Evolutionary conservation across 1,140 invertebrate genomes (phyloP), one percentile per base, ranked within the genome.

Genomic region (Leptinotarsa lineolata): DNA sequence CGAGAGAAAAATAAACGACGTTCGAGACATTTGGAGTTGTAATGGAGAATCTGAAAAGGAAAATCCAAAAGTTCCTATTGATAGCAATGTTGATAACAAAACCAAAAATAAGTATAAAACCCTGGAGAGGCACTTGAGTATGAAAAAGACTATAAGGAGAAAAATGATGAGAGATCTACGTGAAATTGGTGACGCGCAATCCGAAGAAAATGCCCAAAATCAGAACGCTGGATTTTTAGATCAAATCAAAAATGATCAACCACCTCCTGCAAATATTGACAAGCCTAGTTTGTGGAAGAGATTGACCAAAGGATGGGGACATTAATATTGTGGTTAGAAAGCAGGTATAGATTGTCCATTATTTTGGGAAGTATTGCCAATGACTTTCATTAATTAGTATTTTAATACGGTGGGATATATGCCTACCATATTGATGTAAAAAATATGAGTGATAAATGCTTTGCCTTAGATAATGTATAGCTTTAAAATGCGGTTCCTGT

Each of bases 81-180:
- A 74, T 39, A 74, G 74, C 61, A 74, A 79, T 73, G 61, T 63
- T 39, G 76, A 83, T 60, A 79, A 74, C 22, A 77, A 76, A 16
- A 79, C 78, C 44, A 84, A 83, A 72, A 82, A 84, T 73, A 84
- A 84, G 76, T 84, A 84, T 73, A 92, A 93, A 81, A 92, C 93
- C 12, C 83, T 94, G 58, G 93, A 94, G 80, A 86, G 92, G 73
- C 92, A 94, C 82, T 86, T 94, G 69, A 94, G 92, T 75, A 94
- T 94, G 93, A 94, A 94, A 85, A 94, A 94, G 82, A 94, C 92
- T 6, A 94, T 94, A 72, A 84, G 92, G 59, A 94, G 94, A 84
- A 94, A 94, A 85, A 94, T 94, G 78, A 94, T 94, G 91, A 86
- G 93, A 6, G 92, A 94, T 80, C 85, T 94, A 61, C 90, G 81